phyloP scores from a whole-genome alignment of 2,113 vertebrate species.

The Phodopus roborovskii region DNA sequence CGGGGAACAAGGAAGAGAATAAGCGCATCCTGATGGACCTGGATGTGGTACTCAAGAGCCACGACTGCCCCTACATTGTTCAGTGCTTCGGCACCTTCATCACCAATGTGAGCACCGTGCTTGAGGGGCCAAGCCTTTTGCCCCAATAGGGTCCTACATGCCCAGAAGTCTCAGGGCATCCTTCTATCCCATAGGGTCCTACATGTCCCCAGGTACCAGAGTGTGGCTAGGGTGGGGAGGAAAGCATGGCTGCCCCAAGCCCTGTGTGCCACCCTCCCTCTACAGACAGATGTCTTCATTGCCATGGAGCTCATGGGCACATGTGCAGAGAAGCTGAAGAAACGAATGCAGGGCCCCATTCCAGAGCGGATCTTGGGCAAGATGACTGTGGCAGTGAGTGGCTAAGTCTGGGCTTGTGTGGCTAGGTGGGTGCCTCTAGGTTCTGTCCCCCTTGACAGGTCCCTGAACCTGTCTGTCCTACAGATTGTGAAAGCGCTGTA shows the following conservation, averaged over 20 bases:
- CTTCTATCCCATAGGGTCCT: background rate
- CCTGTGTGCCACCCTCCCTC: background rate
- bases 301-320: conserved; percentile 99
- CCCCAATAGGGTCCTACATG: background rate
- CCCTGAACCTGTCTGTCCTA: rapidly evolving
- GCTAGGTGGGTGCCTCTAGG: rapidly evolving
- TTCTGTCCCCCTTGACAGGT: rapidly evolving
- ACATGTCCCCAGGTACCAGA: background rate
- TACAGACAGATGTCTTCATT: conserved; percentile 96
- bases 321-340: conserved; percentile 96
- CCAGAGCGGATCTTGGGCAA: conserved; percentile 96
- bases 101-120: conserved; percentile 89
- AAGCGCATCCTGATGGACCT: conserved; percentile 97
- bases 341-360: conserved; percentile 96
- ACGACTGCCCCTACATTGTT: conserved; percentile 97
- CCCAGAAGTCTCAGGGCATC: background rate
- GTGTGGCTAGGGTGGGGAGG: background rate
- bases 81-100: conserved; percentile 98
- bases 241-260: background rate
- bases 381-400: conserved; percentile 95
- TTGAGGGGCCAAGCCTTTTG: background rate
- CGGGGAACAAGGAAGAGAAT: conserved; percentile 97
- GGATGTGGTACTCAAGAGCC: conserved; percentile 96
- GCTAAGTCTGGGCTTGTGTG: rapidly evolving
- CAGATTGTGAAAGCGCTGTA: conserved; percentile 95